Base-by-base conservation (phyloP, 2,113 vertebrate species). In the Regulus satrapa region DNA sequence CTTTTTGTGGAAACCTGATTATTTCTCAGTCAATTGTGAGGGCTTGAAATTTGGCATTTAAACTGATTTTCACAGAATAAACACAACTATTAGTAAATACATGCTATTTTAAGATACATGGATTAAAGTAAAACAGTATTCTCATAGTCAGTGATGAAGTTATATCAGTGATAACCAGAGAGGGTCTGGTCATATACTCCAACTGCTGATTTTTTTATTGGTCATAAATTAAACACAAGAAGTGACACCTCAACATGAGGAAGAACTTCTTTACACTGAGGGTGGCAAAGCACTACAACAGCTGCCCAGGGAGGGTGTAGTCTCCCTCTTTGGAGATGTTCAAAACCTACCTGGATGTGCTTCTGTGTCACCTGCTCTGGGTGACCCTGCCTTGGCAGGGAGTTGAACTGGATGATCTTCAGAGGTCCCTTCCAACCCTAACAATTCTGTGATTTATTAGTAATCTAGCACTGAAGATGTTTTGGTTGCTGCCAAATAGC, bases 1-100 rank as follows among this genome's bases (percentile, higher is more conserved):
- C 46, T 95, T 84, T 86, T 52, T 97, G 85, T 93, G 62, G 43
- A 96, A 98, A 94, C 66, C 58, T 82, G 89, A 51, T 24, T 96
- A 49, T 94, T 92, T 86, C 93, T 94, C 81, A 95, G 80, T 97
- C 93, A 48, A 6, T 68, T 87, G 25, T 64, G 26, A 74, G n/a
- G 29, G 9, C 67, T 77, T 89, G 69, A 85, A 80, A 67, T 79
- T 36, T 19, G 7, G 5, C 20, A n/a, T 2, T 55, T 75, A 1
- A 8, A 49, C 49, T 45, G 45, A 26, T 56, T 86, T 28, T 93
- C 41, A 69, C 46, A 84, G 69, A 80, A 89, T 62, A 21, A 51
- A 24, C 77, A 52, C 32, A 84, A 49, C 23, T 84, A 5, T 64
- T 68, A 82, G 55, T 81, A 78, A 78, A 64, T 59, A 38, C 4